Percentiles rank a stretch among this genome's conserved stretches.
phyloP scores from a whole-genome alignment of 2,113 vertebrate species.

The Coryphaenoides rupestris region DNA sequence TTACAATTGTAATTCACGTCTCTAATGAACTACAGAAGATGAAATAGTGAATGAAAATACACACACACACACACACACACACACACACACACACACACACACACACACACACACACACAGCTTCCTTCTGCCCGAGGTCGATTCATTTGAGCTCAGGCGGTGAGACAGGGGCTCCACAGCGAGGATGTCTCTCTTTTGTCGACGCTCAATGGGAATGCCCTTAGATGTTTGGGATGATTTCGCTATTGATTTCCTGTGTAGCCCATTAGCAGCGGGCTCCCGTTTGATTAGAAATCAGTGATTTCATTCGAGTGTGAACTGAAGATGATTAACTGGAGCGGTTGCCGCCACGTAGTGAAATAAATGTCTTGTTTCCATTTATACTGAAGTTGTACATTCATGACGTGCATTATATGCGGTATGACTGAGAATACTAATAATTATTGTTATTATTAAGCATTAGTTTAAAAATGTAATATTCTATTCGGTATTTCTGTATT shows the following conservation, averaged over 20 bases:
- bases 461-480: background rate
- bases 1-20: no score
- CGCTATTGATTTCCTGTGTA: background rate
- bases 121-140: no score
- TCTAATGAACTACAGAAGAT: no score
- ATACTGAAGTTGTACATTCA: background rate
- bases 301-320: background rate
- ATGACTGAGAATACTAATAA: background rate
- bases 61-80: no score
- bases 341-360: background rate
- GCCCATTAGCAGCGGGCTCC: background rate
- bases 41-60: no score
- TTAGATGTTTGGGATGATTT: background rate
- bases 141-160: no score
- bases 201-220: background rate
- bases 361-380: background rate
- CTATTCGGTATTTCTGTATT: background rate
- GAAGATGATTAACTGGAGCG: background rate
- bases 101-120: no score
- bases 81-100: no score
- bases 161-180: no score
- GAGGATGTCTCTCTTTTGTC: no score
- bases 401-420: background rate
- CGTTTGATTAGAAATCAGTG: background rate
- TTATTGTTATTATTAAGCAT: background rate